Conservation (phyloP, 2,888 invertebrate genomes). For the Rugalucina vietnamica region DNA sequence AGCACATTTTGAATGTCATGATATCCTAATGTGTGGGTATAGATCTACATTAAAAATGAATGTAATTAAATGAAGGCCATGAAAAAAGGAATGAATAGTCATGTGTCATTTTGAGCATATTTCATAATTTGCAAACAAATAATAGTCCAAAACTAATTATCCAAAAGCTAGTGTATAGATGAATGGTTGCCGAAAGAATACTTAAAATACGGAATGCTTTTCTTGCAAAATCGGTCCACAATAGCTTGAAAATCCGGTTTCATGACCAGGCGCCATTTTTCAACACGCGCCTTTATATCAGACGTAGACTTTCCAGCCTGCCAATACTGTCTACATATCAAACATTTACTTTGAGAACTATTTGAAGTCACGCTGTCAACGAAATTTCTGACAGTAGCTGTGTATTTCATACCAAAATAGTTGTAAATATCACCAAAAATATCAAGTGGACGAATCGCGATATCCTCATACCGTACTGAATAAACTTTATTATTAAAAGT, state of each 20-base stretch:
- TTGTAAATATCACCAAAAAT: background rate
- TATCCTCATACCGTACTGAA: background rate
- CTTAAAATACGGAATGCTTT: background rate
- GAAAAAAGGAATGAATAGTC: no score
- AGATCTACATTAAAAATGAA: no score
- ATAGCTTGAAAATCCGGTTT: background rate
- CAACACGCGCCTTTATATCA: background rate
- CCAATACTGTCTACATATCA: background rate
- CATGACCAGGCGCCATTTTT: background rate
- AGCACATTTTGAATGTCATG: no score
- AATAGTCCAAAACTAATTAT: no score
- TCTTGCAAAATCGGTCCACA: background rate
- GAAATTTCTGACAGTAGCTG: background rate
- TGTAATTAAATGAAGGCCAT: no score
- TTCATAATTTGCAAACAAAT: no score
- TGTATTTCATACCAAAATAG: background rate
- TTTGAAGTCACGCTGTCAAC: background rate
- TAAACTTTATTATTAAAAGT: background rate
- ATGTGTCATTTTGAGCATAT: no score
- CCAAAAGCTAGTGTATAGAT: no score
- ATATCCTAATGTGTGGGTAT: no score
- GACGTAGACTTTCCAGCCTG: background rate
- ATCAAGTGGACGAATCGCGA: background rate
- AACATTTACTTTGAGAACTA: background rate
- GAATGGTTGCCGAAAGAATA: no score